Percentiles rank a stretch among this genome's conserved stretches.
Conservation (phyloP, 1,140 invertebrate species). For the Mactra quadrangularis region DNA sequence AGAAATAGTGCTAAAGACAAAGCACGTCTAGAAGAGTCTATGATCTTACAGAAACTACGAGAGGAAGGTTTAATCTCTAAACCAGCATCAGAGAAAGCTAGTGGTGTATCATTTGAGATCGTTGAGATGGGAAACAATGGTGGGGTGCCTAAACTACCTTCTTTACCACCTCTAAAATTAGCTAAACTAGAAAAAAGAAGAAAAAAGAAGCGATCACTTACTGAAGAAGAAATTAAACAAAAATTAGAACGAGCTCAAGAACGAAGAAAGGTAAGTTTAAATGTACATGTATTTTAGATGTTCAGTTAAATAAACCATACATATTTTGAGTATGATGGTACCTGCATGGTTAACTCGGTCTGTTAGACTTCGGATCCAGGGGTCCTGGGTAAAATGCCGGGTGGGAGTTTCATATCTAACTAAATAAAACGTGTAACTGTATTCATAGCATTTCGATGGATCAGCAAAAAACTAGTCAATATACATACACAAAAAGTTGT, state of each 20-base stretch:
- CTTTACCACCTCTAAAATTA: constrained; percentile 66
- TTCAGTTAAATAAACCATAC: too few relatives aligned
- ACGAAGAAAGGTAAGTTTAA: constrained; percentile 73
- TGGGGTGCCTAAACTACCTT: constrained; percentile 18
- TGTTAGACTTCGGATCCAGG: too few relatives aligned
- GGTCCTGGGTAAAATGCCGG: too few relatives aligned
- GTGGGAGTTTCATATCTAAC: too few relatives aligned
- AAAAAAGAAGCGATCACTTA: constrained; percentile 73
- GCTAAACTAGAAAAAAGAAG: constrained; percentile 70
- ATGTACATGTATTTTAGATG: too few relatives aligned
- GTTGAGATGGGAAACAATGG: constrained; percentile 40
- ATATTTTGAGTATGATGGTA: too few relatives aligned
- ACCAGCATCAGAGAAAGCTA: constrained; percentile 72
- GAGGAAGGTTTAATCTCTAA: constrained; percentile 82
- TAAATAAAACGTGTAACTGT: too few relatives aligned
- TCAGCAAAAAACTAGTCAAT: too few relatives aligned
- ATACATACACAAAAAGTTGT: too few relatives aligned
- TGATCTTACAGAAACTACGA: constrained; percentile 78
- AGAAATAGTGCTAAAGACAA: constrained; percentile 80
- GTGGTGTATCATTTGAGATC: constrained; percentile 81
- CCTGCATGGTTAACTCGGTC: too few relatives aligned
- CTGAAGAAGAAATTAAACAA: constrained; percentile 76
- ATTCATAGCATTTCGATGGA: too few relatives aligned
- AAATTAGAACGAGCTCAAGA: constrained; percentile 75
- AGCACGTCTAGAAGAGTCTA: constrained; percentile 76